Conservation (phyloP, 1,140 invertebrate species). For the Achroia grisella region DNA sequence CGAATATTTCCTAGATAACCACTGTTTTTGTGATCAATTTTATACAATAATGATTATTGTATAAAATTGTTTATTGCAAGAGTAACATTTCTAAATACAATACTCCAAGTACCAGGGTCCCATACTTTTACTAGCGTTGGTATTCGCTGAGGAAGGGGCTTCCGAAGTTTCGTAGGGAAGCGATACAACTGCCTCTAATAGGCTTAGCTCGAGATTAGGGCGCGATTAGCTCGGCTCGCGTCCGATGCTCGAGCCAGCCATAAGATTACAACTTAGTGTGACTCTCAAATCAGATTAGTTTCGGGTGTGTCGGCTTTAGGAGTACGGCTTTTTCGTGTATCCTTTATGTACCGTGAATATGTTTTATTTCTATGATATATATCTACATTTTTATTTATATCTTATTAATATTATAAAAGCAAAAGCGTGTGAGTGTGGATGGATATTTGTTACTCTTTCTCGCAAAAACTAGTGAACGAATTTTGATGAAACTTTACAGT, state of each 20-base stretch:
- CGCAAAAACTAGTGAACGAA: too few species aligned
- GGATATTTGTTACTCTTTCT: too few species aligned
- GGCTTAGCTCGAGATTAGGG: conserved; percentile 68
- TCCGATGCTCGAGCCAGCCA: conserved; percentile 35
- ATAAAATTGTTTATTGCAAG: conserved; percentile 37
- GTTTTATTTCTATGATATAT: neutral
- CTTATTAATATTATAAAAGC: too few species aligned
- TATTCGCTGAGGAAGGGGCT: conserved; percentile 54
- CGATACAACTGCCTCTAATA: conserved; percentile 68
- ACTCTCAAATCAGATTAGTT: conserved; percentile 45
- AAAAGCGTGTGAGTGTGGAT: too few species aligned
- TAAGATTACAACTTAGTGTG: conserved; percentile 54
- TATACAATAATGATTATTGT: too few species aligned
- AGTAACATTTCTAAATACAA: conserved; percentile 59
- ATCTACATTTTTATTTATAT: neutral
- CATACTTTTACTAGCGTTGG: conserved; percentile 56
- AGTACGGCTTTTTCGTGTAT: conserved; percentile 3
- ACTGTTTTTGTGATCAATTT: too few species aligned
- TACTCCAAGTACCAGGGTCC: conserved; percentile 3
- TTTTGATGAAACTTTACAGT: too few species aligned
- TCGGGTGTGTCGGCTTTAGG: conserved; percentile 10
- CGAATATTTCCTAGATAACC: too few species aligned
- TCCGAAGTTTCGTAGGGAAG: conserved; percentile 70
- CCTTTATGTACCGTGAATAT: neutral
- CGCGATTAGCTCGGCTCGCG: conserved; percentile 57